These are phyloP conservation scores for Quadriops clusia DNA, from an alignment of 2,888 invertebrate species.

Conservation along the genomic window DNA sequence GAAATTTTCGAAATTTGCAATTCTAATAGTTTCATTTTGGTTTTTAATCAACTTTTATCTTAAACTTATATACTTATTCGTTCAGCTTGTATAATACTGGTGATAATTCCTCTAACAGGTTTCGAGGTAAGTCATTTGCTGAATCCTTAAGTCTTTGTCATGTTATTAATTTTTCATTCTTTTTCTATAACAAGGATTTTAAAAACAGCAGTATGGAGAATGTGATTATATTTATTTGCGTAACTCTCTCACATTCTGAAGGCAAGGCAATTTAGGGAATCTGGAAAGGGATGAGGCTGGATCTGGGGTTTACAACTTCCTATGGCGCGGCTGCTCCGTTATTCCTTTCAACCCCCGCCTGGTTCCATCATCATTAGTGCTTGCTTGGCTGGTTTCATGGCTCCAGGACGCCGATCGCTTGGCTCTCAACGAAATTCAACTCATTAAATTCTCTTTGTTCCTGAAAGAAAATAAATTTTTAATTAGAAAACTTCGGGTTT, in stretches of 20 bases:
- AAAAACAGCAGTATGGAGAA: no score
- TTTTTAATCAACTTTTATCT: no score
- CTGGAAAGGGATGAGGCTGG: conserved; percentile 23
- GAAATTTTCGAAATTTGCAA: no score
- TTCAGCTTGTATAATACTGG: no score
- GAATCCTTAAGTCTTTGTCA: no score
- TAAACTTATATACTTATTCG: neutral
- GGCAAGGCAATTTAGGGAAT: conserved; percentile 15
- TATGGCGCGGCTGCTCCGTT: conserved; percentile 21
- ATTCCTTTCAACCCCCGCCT: conserved; percentile 24
- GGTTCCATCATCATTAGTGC: conserved; percentile 22
- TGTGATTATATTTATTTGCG: conserved; percentile 1
- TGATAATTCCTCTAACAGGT: no score
- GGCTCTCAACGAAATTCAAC: conserved; percentile 6
- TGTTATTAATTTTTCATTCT: no score
- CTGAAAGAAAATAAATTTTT: no score
- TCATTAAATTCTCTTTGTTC: neutral
- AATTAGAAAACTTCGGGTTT: no score
- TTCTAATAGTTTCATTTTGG: no score
- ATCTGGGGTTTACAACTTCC: conserved; percentile 27
- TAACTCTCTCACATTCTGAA: conserved; percentile 21
- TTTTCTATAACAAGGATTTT: no score
- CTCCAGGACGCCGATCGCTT: conserved; percentile 16
- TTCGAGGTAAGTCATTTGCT: no score
- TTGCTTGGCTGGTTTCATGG: conserved; percentile 19